A percentile compares a stretch with the other conserved stretches of the same genome.
These are phyloP conservation scores for Graptemys geographica DNA, from an alignment of 2,797 vertebrate species.

Conservation along the genomic window DNA sequence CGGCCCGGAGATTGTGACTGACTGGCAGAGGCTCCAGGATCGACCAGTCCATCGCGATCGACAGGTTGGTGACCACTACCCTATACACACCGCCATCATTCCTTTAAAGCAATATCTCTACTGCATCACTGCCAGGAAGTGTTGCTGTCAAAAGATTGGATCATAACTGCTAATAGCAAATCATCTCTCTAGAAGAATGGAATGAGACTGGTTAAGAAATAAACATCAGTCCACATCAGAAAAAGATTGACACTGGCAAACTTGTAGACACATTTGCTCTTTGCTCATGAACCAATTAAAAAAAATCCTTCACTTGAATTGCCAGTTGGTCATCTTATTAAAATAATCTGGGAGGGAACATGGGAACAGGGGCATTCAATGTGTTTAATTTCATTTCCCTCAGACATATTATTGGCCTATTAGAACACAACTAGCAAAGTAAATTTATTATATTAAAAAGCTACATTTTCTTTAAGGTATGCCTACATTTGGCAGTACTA, in stretches of 20 bases:
- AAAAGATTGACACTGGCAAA: neutral
- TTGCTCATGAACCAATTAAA: constrained; percentile 2
- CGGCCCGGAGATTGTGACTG: too few species aligned
- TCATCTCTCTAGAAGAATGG: neutral
- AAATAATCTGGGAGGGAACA: constrained; percentile 16
- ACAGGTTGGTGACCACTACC: neutral
- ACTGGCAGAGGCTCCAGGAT: too few species aligned
- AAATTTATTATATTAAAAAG: too few species aligned
- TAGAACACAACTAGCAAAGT: neutral
- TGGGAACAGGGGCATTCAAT: neutral
- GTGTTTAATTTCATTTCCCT: neutral
- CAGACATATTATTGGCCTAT: neutral
- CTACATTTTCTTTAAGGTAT: too few species aligned
- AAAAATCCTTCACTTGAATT: constrained; percentile 27
- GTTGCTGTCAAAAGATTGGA: neutral
- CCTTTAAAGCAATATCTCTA: constrained; percentile 2
- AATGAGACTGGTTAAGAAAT: neutral
- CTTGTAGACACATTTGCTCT: neutral
- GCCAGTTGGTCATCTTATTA: constrained; percentile 48
- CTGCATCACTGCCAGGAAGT: neutral
- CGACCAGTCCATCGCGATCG: too few species aligned
- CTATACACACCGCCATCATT: accelerated
- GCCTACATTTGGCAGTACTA: neutral
- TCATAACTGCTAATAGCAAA: neutral
- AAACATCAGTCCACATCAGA: neutral